Evolutionary conservation across 2,113 vertebrate species (phyloP).

Genomic region (Semicossyphus pulcher): DNA sequence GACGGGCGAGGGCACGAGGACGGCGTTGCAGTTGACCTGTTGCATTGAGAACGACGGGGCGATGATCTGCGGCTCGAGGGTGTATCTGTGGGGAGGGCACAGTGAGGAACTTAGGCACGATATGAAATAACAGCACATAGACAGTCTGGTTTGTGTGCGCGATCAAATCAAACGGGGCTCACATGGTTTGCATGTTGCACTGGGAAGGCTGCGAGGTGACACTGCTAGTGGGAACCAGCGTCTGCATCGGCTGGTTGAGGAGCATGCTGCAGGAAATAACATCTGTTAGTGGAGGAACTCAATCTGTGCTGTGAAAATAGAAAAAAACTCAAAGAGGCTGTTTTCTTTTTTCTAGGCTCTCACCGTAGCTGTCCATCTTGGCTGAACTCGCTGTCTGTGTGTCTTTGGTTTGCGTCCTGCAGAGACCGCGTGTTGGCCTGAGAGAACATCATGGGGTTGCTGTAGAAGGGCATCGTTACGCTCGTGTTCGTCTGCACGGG

Average conservation of each 20-base stretch:
- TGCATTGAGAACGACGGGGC: conserved; percentile 78
- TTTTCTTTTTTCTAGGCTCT: conserved; percentile 8
- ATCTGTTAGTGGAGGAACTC: conserved; percentile 21
- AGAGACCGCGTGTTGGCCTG: conserved; percentile 74
- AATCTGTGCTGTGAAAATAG: background rate
- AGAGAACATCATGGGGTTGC: conserved; percentile 85
- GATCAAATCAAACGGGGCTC: conserved; percentile 28
- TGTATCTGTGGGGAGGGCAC: conserved; percentile 78
- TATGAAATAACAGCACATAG: background rate
- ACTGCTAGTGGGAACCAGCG: conserved; percentile 78
- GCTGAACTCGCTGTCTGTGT: conserved; percentile 73
- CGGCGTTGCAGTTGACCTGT: conserved; percentile 78
- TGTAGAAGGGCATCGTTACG: conserved; percentile 85
- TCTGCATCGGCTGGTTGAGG: conserved; percentile 85
- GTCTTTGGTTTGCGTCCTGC: conserved; percentile 82
- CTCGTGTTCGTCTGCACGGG: conserved; percentile 79
- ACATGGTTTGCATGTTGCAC: conserved; percentile 83
- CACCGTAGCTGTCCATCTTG: conserved; percentile 86
- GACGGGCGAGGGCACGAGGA: conserved; percentile 76
- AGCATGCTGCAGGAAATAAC: conserved; percentile 78
- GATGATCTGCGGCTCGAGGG: conserved; percentile 84
- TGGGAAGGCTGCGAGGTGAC: conserved; percentile 80
- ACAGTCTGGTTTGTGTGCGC: background rate
- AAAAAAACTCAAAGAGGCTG: background rate
- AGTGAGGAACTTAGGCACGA: conserved; percentile 9